A percentile compares a stretch with the other conserved stretches of the same genome.
These are phyloP conservation scores for Schizaphis graminum DNA, from an alignment of 2,888 invertebrate genomes.

Conservation along the genomic window DNA sequence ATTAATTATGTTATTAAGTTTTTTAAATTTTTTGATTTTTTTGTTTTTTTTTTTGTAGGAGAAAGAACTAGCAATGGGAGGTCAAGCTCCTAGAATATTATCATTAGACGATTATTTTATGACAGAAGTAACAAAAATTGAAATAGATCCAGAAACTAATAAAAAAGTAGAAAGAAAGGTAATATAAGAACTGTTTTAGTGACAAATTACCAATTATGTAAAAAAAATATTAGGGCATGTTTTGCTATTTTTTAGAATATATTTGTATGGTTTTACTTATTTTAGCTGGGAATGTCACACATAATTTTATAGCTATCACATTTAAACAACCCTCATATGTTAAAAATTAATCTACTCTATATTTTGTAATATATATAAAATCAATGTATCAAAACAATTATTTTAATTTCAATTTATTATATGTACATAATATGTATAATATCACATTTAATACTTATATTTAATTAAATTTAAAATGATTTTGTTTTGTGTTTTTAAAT, in stretches of 20 bases:
- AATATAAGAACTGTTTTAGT: slow-evolving; percentile 34
- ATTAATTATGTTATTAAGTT: not conserved
- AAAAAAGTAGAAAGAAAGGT: slow-evolving; percentile 79
- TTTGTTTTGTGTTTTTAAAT: not conserved
- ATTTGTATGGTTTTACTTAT: not conserved
- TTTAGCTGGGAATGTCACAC: not conserved
- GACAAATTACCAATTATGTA: no score
- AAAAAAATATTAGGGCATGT: no score
- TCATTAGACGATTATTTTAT: slow-evolving; percentile 97
- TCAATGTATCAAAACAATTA: not conserved
- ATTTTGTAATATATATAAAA: not conserved
- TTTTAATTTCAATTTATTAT: not conserved
- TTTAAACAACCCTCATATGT: not conserved
- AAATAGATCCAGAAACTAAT: slow-evolving; percentile 80
- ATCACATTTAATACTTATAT: no score
- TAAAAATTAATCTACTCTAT: not conserved
- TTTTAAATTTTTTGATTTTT: not conserved
- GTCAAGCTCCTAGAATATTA: slow-evolving; percentile 90
- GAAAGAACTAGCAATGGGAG: slow-evolving; percentile 84
- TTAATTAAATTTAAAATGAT: not conserved
- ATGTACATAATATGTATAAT: no score
- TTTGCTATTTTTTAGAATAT: no score
- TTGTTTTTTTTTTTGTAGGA: slow-evolving; percentile 73
- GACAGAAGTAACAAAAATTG: slow-evolving; percentile 84
- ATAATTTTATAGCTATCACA: not conserved